Evolutionary conservation across 2,797 vertebrate genomes (phyloP), one percentile per base, ranked within the genome.

Genomic region (Semotilus atromaculatus): DNA sequence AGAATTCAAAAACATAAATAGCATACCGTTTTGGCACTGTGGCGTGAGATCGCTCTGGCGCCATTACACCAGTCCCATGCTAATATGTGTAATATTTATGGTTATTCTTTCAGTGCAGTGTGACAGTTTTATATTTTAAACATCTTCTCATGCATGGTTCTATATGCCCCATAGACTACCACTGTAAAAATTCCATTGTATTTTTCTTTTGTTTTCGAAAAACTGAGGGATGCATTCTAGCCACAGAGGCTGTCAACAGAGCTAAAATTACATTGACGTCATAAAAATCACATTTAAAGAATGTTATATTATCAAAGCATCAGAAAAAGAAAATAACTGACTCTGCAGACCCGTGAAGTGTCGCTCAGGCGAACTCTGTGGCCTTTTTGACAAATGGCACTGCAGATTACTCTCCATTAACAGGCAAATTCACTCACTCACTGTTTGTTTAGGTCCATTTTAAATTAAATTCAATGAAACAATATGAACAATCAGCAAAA

Each of bases 391-490:
- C 71, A 62, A 83, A 64, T 11, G 62, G 26, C 48, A 80, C 38
- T n/a, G 14, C 31, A 16, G 8, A 75, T 36, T 62, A 43, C 14
- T 73, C 48, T 72, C 55, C 73, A 81, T 84, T 80, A 84, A n/a
- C 62, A 81, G 45, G 43, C 26, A 51, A 18, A 66, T 73, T 76
- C 18, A 19, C 62, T 70, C 55, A 26, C 70, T 80, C 72, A 83
- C 71, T 38, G 18, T 71, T 80, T 80, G 72, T 83, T 74, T 87
- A 80, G 11, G 51, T 83, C 82, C 34, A 73, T 87, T 76, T 85
- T 82, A 77, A 82, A 53, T 74, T 19, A 58, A 84, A 81, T 86
- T 79, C 21, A 88, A 85, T 82, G 68, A 85, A 87, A 90, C 82
- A 88, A 89, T 86, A 75, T 58, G 36, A 72, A 26, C 73, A 79